phyloP scores from a whole-genome alignment of 1,140 invertebrate genomes.

The Melanaphis sacchari region DNA sequence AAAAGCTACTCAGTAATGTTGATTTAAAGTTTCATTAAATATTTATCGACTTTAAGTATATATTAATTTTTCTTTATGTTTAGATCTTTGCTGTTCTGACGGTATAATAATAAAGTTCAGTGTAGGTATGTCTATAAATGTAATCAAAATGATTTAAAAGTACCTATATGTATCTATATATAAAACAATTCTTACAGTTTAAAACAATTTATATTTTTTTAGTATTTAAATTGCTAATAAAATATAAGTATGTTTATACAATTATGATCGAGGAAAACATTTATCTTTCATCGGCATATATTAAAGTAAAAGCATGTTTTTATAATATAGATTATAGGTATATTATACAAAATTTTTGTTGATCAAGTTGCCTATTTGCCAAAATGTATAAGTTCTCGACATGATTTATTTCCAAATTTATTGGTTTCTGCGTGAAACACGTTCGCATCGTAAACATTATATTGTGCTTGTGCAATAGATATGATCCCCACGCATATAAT shows the following conservation, averaged over 20 bases:
- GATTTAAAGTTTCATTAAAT: conserved; percentile 26
- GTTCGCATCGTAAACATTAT: conserved; percentile 13
- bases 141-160: neutral
- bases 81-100: neutral
- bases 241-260: neutral
- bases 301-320: no score
- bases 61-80: neutral
- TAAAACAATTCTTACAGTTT: neutral
- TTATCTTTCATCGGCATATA: neutral
- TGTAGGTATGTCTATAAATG: neutral
- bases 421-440: neutral
- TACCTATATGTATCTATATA: neutral
- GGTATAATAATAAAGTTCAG: neutral
- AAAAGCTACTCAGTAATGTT: neutral
- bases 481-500: neutral
- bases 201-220: neutral
- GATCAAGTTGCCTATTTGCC: neutral
- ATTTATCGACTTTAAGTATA: neutral
- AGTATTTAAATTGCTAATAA: neutral
- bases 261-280: neutral
- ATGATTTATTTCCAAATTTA: neutral
- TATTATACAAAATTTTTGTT: neutral
- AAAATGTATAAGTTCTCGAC: neutral
- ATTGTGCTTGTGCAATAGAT: neutral
- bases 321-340: neutral